A percentile compares a stretch with the other conserved stretches of the same genome.
Evolutionary conservation across 2,113 vertebrate genomes (phyloP).

Genomic region (Coptodon rendalli): DNA sequence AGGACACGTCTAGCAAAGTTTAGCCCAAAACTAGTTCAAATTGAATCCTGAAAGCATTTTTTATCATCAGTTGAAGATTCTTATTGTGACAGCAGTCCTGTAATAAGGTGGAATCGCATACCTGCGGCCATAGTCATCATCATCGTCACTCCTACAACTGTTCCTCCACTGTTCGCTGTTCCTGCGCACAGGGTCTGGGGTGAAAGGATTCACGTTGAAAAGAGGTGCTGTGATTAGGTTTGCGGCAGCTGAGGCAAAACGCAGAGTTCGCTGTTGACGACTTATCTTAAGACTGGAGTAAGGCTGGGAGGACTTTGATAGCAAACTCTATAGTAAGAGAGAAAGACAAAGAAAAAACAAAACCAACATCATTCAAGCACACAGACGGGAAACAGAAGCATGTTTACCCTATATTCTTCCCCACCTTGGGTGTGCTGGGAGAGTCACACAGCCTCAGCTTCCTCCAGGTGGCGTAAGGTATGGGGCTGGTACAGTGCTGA

Average conservation of each 20-base stretch:
- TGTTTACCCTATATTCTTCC: not conserved
- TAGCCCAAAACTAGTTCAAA: not conserved
- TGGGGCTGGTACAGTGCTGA: constrained; percentile 64
- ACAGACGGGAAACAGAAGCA: not conserved
- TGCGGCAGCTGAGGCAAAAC: constrained; percentile 35
- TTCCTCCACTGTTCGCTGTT: constrained; percentile 72
- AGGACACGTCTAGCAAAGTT: not conserved
- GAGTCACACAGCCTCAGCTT: constrained; percentile 77
- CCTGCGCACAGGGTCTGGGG: constrained; percentile 76
- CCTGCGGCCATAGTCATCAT: constrained; percentile 54
- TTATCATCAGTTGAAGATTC: not conserved
- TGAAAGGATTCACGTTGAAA: constrained; percentile 95
- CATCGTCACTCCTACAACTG: constrained; percentile 55
- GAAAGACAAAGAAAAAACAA: not conserved
- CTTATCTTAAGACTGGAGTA: constrained; percentile 63
- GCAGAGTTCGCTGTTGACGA: constrained; percentile 56
- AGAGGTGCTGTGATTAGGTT: constrained; percentile 45
- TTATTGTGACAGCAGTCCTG: not conserved
- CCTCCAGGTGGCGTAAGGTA: constrained; percentile 73
- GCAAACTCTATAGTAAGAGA: constrained; percentile 66
- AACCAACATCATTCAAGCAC: not conserved
- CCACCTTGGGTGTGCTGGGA: constrained; percentile 86
- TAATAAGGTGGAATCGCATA: not conserved
- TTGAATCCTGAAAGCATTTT: not conserved
- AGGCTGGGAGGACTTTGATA: constrained; percentile 72